A percentile compares a stretch with the other conserved stretches of the same genome.
phyloP scores from a whole-genome alignment of 1,140 invertebrate genomes.

The Aphelenchoides besseyi region DNA sequence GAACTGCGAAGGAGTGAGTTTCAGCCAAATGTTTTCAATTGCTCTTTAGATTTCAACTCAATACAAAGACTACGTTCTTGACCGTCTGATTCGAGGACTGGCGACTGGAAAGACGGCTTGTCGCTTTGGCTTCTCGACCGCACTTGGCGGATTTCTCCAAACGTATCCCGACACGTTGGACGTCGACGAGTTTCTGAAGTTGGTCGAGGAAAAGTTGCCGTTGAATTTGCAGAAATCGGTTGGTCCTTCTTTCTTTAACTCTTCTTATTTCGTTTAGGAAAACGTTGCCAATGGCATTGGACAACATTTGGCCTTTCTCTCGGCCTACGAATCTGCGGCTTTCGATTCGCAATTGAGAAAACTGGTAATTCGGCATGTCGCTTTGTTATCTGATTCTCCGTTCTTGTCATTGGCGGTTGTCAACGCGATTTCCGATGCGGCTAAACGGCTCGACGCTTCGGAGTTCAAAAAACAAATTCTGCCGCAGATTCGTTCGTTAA shows the following conservation, averaged over 20 bases:
- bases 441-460: not conserved
- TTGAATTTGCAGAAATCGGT: not conserved
- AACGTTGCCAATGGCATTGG: not conserved
- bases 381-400: not conserved
- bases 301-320: not conserved
- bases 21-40: not conserved
- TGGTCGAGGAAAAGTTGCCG: slow-evolving; percentile 1
- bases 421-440: not conserved
- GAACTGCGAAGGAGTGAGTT: not conserved
- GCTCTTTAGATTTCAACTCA: not conserved
- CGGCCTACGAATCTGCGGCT: not conserved
- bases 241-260: not conserved
- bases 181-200: slow-evolving; percentile 1
- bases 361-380: not conserved
- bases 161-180: not conserved
- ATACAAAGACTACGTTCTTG: not conserved
- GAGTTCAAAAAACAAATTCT: not conserved
- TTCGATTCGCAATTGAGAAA: not conserved
- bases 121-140: slow-evolving; percentile 11
- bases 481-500: not conserved
- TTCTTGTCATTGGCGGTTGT: not conserved
- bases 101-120: not conserved
- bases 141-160: not conserved
- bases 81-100: not conserved
- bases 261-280: slow-evolving; percentile 6